A percentile compares a stretch with the other conserved stretches of the same genome.
Conservation (phyloP, 1,140 invertebrate genomes). For the Lycorma delicatula region DNA sequence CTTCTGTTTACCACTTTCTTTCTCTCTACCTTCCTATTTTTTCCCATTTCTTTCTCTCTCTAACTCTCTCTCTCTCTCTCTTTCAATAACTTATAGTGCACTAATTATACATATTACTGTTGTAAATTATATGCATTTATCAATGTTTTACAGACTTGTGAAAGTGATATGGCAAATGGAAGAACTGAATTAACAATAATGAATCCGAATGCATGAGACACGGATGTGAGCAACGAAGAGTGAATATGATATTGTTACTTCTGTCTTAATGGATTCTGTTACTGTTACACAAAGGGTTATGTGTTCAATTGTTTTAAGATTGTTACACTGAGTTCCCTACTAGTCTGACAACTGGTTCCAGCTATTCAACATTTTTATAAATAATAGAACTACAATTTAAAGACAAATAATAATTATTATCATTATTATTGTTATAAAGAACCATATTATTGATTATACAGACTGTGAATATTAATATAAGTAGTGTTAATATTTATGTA, state of each 20-base stretch:
- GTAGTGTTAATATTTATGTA: too few relatives aligned
- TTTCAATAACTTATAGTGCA: neutral
- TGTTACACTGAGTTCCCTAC: neutral
- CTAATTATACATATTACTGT: neutral
- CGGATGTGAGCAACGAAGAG: neutral
- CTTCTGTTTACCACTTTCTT: neutral
- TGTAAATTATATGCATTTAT: neutral
- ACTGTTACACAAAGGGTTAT: neutral
- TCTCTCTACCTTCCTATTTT: too few relatives aligned
- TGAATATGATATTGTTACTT: neutral
- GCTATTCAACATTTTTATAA: too few relatives aligned
- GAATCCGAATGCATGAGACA: neutral
- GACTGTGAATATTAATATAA: too few relatives aligned
- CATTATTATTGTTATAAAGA: too few relatives aligned
- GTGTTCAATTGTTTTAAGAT: neutral
- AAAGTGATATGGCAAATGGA: constrained; percentile 8
- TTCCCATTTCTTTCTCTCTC: too few relatives aligned
- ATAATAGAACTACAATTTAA: too few relatives aligned
- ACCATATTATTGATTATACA: too few relatives aligned
- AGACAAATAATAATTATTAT: too few relatives aligned
- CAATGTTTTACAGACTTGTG: constrained; percentile 13
- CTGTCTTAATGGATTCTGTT: neutral
- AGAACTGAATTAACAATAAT: neutral
- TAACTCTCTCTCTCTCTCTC: too few relatives aligned
- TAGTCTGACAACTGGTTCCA: constrained; percentile 1